Percentiles rank a stretch among this genome's conserved stretches.
phyloP scores from a whole-genome alignment of 2,797 vertebrate species.

The Myotis pilosus region DNA sequence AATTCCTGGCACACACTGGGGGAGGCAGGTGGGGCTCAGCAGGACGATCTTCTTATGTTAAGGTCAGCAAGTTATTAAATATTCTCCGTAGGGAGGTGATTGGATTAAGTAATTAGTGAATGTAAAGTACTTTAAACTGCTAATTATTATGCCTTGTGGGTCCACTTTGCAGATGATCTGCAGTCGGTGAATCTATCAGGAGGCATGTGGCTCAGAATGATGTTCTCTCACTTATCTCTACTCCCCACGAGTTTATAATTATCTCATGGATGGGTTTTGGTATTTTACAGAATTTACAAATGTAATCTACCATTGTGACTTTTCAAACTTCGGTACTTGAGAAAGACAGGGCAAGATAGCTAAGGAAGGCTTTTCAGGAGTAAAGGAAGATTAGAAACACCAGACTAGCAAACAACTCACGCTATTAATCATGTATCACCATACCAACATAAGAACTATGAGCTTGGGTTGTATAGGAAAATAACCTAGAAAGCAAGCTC shows the following conservation, averaged over 20 bases:
- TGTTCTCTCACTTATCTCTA: conserved; percentile 17
- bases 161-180: conserved; percentile 25
- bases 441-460: not conserved
- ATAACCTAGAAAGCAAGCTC: not conserved
- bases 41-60: conserved; percentile 36
- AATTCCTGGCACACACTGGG: not conserved
- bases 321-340: conserved; percentile 41
- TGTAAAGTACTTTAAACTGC: conserved; percentile 41
- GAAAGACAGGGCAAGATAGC: conserved; percentile 30
- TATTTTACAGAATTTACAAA: conserved; percentile 60
- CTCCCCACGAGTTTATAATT: not conserved
- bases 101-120: conserved; percentile 58
- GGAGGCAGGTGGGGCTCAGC: not conserved
- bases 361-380: conserved; percentile 46
- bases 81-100: conserved; percentile 35
- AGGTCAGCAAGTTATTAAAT: conserved; percentile 58
- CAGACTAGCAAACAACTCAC: conserved; percentile 41
- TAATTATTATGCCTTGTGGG: conserved; percentile 48
- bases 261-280: not conserved
- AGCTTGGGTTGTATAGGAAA: not conserved
- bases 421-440: conserved; percentile 49
- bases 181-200: not conserved
- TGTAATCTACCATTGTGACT: conserved; percentile 47
- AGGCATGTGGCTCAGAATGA: not conserved
- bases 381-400: conserved; percentile 63